Percentiles rank a stretch among this genome's conserved stretches.
These are phyloP conservation scores for Neuroscelio doddi DNA, from an alignment of 2,888 invertebrate species.

Conservation along the genomic window DNA sequence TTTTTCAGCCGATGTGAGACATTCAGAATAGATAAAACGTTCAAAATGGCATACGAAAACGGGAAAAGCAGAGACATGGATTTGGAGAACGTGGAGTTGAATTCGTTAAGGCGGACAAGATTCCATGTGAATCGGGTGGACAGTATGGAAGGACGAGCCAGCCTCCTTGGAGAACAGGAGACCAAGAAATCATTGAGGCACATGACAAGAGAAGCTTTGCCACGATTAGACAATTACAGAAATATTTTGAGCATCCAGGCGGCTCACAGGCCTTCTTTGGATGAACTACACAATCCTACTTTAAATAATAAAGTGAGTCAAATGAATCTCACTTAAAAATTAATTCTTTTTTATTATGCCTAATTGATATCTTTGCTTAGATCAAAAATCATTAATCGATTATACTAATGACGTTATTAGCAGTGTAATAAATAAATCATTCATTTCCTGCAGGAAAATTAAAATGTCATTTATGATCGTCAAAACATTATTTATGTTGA, in stretches of 20 bases:
- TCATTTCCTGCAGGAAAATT: slow-evolving; percentile 30
- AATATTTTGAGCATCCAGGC: slow-evolving; percentile 92
- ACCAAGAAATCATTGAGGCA: slow-evolving; percentile 71
- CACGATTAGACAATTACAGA: slow-evolving; percentile 90
- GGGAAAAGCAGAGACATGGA: slow-evolving; percentile 52
- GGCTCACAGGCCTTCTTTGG: slow-evolving; percentile 88
- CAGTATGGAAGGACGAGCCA: slow-evolving; percentile 72
- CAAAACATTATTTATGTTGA: slow-evolving; percentile 17
- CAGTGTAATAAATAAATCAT: slow-evolving; percentile 31
- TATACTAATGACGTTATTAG: too few relatives aligned
- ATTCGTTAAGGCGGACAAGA: slow-evolving; percentile 72
- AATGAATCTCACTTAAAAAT: too few relatives aligned
- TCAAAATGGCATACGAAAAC: slow-evolving; percentile 63
- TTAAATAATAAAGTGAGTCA: slow-evolving; percentile 82
- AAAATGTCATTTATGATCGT: slow-evolving; percentile 30
- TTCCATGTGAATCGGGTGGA: slow-evolving; percentile 78
- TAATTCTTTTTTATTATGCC: too few relatives aligned
- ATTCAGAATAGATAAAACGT: background rate
- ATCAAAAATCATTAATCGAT: too few relatives aligned
- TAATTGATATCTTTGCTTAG: too few relatives aligned
- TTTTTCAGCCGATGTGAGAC: slow-evolving; percentile 28
- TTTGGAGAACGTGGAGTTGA: slow-evolving; percentile 67
- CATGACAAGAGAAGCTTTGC: slow-evolving; percentile 89
- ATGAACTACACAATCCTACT: slow-evolving; percentile 90
- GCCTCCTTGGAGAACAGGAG: slow-evolving; percentile 68